These are phyloP conservation scores for Leptopilina clavipes DNA, from an alignment of 1,140 invertebrate genomes.

Conservation along the genomic window DNA sequence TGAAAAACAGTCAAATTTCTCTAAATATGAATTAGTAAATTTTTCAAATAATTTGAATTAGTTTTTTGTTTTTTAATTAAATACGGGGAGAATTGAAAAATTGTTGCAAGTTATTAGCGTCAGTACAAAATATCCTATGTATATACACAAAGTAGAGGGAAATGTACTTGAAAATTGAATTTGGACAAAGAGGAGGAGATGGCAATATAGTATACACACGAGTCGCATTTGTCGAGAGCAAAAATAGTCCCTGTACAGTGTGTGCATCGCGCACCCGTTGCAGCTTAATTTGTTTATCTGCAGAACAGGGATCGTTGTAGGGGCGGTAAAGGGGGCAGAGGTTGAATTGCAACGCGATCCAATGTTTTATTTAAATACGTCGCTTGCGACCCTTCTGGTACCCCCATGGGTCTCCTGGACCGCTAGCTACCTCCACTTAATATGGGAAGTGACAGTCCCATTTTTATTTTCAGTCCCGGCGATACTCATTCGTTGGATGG, in stretches of 20 bases:
- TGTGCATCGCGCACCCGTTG: slow-evolving; percentile 37
- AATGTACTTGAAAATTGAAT: slow-evolving; percentile 38
- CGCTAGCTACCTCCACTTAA: slow-evolving; percentile 47
- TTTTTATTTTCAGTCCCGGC: slow-evolving; percentile 48
- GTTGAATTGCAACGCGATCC: slow-evolving; percentile 37
- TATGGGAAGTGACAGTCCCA: slow-evolving; percentile 51
- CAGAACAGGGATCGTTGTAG: slow-evolving; percentile 27
- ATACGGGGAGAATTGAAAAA: not conserved
- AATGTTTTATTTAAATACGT: slow-evolving; percentile 57
- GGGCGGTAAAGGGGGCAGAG: slow-evolving; percentile 31
- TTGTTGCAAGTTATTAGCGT: not conserved
- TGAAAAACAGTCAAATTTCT: too few species aligned
- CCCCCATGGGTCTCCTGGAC: slow-evolving; percentile 50
- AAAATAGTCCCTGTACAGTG: slow-evolving; percentile 36
- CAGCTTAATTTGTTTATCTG: slow-evolving; percentile 55
- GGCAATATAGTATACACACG: slow-evolving; percentile 24
- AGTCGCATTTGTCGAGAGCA: slow-evolving; percentile 38
- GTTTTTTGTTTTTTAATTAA: not conserved
- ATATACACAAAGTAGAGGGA: slow-evolving; percentile 30
- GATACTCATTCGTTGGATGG: slow-evolving; percentile 14
- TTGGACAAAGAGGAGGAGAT: slow-evolving; percentile 48
- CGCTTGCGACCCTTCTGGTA: slow-evolving; percentile 36
- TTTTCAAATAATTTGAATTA: too few species aligned
- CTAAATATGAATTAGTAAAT: too few species aligned
- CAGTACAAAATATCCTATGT: not conserved